Evolutionary conservation across 2,888 invertebrate genomes (phyloP).

Genomic region (Lamproptera curius): DNA sequence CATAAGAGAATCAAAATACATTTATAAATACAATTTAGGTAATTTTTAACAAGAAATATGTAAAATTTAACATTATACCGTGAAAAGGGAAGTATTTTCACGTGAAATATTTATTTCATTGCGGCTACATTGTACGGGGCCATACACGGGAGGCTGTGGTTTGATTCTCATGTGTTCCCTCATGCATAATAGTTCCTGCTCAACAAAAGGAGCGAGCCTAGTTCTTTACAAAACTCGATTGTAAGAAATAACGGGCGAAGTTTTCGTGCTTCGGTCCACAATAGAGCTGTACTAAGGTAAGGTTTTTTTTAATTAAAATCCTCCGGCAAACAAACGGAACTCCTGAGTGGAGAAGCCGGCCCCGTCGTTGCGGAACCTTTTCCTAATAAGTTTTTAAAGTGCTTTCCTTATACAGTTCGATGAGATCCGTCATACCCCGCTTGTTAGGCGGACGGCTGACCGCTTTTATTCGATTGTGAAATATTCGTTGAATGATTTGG

Average conservation of each 20-base stretch:
- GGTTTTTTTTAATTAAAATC: conserved; percentile 22
- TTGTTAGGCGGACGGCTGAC: not conserved
- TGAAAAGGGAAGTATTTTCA: too few species aligned
- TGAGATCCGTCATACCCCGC: conserved; percentile 12
- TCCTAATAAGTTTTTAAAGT: conserved; percentile 18
- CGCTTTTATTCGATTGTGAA: too few species aligned
- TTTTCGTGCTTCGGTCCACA: conserved; percentile 20
- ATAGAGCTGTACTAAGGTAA: conserved; percentile 17
- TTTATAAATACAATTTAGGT: too few species aligned
- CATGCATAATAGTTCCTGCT: conserved; percentile 44
- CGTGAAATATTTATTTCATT: conserved; percentile 23
- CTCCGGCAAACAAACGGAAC: conserved; percentile 21
- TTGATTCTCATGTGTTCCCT: conserved; percentile 36
- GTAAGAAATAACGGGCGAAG: conserved; percentile 30
- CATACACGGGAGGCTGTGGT: conserved; percentile 33
- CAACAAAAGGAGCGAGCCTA: conserved; percentile 44
- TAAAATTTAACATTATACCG: too few species aligned
- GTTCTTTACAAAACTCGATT: conserved; percentile 30
- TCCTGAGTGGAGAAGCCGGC: conserved; percentile 12
- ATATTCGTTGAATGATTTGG: too few species aligned
- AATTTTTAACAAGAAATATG: too few species aligned
- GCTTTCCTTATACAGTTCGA: conserved; percentile 18
- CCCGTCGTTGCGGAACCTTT: conserved; percentile 9
- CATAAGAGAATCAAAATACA: too few species aligned
- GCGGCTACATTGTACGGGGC: conserved; percentile 25